Conservation (phyloP, 2,888 invertebrate species). For the Hirtodrosophila duncani region DNA sequence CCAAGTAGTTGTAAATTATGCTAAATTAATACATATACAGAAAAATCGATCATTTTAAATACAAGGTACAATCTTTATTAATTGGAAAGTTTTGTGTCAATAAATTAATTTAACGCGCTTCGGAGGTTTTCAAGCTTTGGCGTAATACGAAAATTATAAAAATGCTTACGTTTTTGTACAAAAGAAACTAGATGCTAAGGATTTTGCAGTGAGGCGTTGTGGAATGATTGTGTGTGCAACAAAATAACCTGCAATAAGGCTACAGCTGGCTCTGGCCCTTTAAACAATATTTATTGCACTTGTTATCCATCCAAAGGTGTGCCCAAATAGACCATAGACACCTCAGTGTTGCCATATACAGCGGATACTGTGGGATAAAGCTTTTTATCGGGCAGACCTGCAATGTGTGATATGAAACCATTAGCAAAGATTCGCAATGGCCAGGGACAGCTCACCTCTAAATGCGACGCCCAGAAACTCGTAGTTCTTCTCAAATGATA, state of each 20-base stretch:
- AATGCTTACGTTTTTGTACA: slow-evolving; percentile 54
- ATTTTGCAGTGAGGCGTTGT: slow-evolving; percentile 19
- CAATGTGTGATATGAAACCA: slow-evolving; percentile 6
- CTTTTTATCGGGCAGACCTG: slow-evolving; percentile 94
- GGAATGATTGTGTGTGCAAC: slow-evolving; percentile 26
- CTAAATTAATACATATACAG: slow-evolving; percentile 13
- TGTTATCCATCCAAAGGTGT: slow-evolving; percentile 95
- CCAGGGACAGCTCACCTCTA: slow-evolving; percentile 82
- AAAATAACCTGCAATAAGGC: slow-evolving; percentile 47
- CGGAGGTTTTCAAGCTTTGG: slow-evolving; percentile 49
- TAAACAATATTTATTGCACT: slow-evolving; percentile 12
- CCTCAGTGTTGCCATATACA: slow-evolving; percentile 99
- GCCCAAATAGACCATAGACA: slow-evolving; percentile 98
- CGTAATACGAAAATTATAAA: slow-evolving; percentile 48
- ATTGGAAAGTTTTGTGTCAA: no score
- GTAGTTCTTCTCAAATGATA: slow-evolving; percentile 98
- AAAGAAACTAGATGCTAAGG: slow-evolving; percentile 43
- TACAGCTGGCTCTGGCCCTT: no score
- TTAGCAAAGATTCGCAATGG: neutral
- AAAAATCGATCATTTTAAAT: no score
- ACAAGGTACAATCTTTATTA: no score
- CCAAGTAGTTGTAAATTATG: no score
- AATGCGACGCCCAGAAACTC: slow-evolving; percentile 99
- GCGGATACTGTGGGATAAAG: slow-evolving; percentile 97
- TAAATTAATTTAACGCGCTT: slow-evolving; percentile 22